A percentile compares a stretch with the other conserved stretches of the same genome.
phyloP scores from a whole-genome alignment of 2,888 invertebrate species.

The Drosophila buzzatii region DNA sequence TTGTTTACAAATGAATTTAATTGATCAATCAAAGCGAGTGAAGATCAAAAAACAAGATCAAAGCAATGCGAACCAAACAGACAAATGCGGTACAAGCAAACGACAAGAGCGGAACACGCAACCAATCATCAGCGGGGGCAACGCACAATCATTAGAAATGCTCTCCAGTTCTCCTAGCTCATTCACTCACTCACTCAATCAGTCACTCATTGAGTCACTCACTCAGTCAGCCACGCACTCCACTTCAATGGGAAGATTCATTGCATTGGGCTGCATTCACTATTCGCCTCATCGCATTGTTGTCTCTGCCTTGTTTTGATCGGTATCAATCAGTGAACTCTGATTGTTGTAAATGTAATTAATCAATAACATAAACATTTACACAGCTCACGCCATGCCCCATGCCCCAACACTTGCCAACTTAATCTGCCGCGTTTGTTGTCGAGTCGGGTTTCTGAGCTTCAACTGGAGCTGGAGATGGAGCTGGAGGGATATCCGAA shows the following conservation, averaged over 20 bases:
- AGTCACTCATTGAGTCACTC: constrained; percentile 51
- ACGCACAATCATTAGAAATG: constrained; percentile 61
- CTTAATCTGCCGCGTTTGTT: constrained; percentile 67
- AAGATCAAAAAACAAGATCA: constrained; percentile 81
- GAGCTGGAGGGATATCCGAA: background rate
- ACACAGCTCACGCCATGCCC: constrained; percentile 50
- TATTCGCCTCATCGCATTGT: constrained; percentile 29
- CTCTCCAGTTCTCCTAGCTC: constrained; percentile 62
- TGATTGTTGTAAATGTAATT: constrained; percentile 81
- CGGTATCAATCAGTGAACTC: constrained; percentile 80
- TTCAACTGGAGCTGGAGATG: background rate
- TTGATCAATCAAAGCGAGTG: constrained; percentile 84
- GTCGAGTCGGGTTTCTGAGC: background rate
- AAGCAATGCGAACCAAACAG: constrained; percentile 72
- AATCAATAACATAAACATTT: constrained; percentile 79
- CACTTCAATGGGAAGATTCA: constrained; percentile 66
- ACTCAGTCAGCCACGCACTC: constrained; percentile 49
- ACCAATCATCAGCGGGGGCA: constrained; percentile 55
- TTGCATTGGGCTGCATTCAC: constrained; percentile 54
- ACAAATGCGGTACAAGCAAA: constrained; percentile 75
- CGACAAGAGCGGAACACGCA: constrained; percentile 71
- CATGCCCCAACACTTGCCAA: constrained; percentile 24
- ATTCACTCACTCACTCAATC: constrained; percentile 29
- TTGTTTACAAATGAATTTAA: constrained; percentile 85
- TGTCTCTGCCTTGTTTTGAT: constrained; percentile 76